Conservation (phyloP, 2,797 vertebrate genomes). For the Dendrocincla fuliginosa region DNA sequence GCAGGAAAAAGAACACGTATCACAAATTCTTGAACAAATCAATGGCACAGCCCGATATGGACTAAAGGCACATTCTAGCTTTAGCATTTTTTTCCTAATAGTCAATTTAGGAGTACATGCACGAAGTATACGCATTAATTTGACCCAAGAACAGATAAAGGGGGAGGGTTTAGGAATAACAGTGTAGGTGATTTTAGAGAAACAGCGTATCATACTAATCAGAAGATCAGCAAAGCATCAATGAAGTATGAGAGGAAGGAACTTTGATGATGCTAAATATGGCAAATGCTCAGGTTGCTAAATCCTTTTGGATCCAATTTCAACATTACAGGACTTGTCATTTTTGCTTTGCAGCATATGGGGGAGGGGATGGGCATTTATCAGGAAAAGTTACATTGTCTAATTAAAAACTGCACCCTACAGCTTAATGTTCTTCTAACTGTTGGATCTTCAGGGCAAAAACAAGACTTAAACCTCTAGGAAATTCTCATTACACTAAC, state of each 20-base stretch:
- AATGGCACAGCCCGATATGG: neutral
- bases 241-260: constrained; percentile 83
- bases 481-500: neutral
- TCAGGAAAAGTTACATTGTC: constrained; percentile 50
- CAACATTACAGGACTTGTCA: constrained; percentile 67
- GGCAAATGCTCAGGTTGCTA: constrained; percentile 87
- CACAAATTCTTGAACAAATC: constrained; percentile 36
- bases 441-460: neutral
- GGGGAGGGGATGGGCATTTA: constrained; percentile 30
- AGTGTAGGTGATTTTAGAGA: constrained; percentile 79
- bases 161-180: constrained; percentile 31
- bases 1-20: constrained; percentile 20
- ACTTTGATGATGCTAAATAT: constrained; percentile 89
- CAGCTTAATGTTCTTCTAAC: neutral
- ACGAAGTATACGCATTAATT: constrained; percentile 45
- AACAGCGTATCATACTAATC: constrained; percentile 83
- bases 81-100: neutral
- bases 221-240: constrained; percentile 83
- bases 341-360: constrained; percentile 49
- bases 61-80: neutral
- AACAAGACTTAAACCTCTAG: neutral
- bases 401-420: neutral
- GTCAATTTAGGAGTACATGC: constrained; percentile 19
- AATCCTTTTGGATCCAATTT: constrained; percentile 86
- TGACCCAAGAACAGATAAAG: constrained; percentile 56